phyloP scores from a whole-genome alignment of 2,797 vertebrate genomes.

The Lagorchestes hirsutus region DNA sequence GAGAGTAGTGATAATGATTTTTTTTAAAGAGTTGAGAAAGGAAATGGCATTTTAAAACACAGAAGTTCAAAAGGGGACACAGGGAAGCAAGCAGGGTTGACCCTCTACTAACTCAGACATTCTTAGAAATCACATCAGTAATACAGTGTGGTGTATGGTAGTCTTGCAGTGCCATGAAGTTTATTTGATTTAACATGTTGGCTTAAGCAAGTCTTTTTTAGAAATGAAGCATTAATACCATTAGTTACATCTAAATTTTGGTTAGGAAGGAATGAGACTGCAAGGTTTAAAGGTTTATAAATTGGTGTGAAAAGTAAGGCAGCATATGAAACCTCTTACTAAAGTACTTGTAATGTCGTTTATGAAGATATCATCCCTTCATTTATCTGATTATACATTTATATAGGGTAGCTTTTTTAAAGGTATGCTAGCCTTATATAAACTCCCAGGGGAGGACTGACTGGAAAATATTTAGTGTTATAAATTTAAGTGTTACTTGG shows the following conservation, averaged over 20 bases:
- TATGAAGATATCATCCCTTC: not conserved
- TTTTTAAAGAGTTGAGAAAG: not conserved
- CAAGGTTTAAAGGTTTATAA: not conserved
- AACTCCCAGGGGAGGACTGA: not conserved
- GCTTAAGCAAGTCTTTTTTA: not conserved
- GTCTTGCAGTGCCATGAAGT: not conserved
- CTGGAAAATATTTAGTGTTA: slow-evolving; percentile 1
- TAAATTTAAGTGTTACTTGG: slow-evolving; percentile 37
- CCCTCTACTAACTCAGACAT: not conserved
- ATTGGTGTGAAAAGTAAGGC: slow-evolving; percentile 5
- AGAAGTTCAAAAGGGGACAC: not conserved
- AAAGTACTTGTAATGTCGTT: not conserved
- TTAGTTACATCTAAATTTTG: slow-evolving; percentile 18
- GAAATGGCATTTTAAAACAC: not conserved
- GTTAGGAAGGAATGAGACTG: not conserved
- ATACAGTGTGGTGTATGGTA: not conserved
- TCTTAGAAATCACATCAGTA: not conserved
- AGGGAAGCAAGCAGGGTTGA: not conserved
- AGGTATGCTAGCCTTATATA: slow-evolving; percentile 4
- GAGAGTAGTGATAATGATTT: not conserved
- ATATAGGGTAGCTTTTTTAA: not conserved
- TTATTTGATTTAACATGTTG: slow-evolving; percentile 33
- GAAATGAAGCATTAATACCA: not conserved
- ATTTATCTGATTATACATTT: not conserved
- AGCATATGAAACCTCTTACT: not conserved